Percentiles rank a stretch among this genome's conserved stretches.
phyloP scores from a whole-genome alignment of 2,797 vertebrate species.

The Liasis olivaceus region DNA sequence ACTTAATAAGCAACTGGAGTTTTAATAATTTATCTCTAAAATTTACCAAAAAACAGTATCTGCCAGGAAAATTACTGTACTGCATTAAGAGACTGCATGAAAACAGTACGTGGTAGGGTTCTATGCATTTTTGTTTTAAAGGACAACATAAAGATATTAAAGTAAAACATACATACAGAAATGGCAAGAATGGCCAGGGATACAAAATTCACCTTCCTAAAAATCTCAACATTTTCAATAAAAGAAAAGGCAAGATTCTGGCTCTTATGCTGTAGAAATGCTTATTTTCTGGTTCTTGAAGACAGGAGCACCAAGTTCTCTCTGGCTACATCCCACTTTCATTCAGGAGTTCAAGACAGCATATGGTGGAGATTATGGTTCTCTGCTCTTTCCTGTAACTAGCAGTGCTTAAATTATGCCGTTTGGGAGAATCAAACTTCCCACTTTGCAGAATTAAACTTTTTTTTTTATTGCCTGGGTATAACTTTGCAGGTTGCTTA shows the following conservation, averaged over 20 bases:
- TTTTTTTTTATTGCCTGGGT: neutral
- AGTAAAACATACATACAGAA: too few relatives aligned
- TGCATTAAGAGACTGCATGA: neutral
- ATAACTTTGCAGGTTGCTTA: too few relatives aligned
- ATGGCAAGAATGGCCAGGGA: neutral
- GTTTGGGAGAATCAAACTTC: neutral
- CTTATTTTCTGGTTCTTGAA: neutral
- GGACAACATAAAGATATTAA: too few relatives aligned
- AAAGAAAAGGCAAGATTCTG: neutral
- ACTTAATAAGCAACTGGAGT: too few relatives aligned
- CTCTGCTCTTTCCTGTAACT: neutral
- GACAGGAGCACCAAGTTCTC: neutral
- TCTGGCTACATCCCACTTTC: neutral
- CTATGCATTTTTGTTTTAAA: too few relatives aligned
- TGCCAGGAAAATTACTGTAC: too few relatives aligned
- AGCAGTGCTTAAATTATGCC: neutral
- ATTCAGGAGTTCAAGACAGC: neutral
- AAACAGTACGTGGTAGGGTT: too few relatives aligned
- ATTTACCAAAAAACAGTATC: too few relatives aligned
- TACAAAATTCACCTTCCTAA: neutral
- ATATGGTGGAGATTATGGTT: neutral
- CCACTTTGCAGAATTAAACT: neutral
- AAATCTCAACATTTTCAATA: neutral
- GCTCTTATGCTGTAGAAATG: too few relatives aligned
- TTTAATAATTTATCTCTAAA: too few relatives aligned